A percentile compares a stretch with the other conserved stretches of the same genome.
Evolutionary conservation across 2,888 invertebrate species (phyloP).

Genomic region (Amphipyra tragopoginis): DNA sequence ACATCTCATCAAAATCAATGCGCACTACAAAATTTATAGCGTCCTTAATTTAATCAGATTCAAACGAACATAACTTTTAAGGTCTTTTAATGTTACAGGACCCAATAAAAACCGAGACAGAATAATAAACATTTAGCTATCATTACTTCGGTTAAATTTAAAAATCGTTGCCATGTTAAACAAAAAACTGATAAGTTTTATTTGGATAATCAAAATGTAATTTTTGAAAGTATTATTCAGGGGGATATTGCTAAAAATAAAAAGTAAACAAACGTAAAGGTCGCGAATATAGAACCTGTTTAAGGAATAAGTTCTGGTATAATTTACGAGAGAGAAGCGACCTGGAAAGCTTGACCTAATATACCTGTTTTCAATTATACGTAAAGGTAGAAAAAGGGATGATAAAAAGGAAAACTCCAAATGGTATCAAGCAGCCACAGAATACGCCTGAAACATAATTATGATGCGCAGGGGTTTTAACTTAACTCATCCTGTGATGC

Average conservation of each 20-base stretch:
- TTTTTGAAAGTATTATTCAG: constrained; percentile 65
- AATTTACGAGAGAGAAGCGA: constrained; percentile 45
- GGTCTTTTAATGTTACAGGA: constrained; percentile 19
- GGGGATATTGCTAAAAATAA: constrained; percentile 76
- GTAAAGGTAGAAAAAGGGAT: neutral
- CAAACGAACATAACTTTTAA: constrained; percentile 24
- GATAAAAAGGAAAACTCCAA: neutral
- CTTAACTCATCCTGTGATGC: too few species aligned
- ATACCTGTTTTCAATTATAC: neutral
- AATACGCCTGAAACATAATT: too few species aligned
- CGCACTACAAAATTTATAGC: neutral
- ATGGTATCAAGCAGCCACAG: neutral
- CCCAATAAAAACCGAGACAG: constrained; percentile 30
- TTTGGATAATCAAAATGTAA: constrained; percentile 58
- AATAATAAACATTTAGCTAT: constrained; percentile 25
- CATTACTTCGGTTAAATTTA: constrained; percentile 23
- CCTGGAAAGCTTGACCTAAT: neutral
- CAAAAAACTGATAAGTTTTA: constrained; percentile 58
- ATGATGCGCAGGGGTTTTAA: too few species aligned
- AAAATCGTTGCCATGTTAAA: constrained; percentile 26
- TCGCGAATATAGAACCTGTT: constrained; percentile 77
- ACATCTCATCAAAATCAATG: too few species aligned
- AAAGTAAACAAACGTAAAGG: constrained; percentile 80
- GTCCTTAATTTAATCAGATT: constrained; percentile 24
- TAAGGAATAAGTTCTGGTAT: constrained; percentile 51